Evolutionary conservation across 2,888 invertebrate genomes (phyloP).

Genomic region (Lithophane socia): DNA sequence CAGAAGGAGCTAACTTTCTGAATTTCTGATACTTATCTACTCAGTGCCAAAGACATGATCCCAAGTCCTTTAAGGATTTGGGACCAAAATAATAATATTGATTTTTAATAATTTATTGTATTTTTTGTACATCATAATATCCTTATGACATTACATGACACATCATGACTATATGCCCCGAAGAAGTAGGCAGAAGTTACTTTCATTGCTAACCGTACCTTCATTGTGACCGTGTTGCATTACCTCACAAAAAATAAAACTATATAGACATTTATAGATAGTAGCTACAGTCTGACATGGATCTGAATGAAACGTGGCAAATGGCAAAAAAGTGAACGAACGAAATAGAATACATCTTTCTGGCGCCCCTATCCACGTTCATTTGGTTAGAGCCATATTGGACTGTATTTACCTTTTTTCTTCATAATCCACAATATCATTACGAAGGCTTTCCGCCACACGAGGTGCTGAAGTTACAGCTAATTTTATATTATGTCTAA

Average conservation of each 20-base stretch:
- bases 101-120: background rate
- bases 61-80: background rate
- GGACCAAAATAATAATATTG: background rate
- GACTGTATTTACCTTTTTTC: conserved; percentile 9
- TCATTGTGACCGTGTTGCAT: too few relatives aligned
- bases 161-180: too few relatives aligned
- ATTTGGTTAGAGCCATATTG: background rate
- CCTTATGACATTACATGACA: background rate
- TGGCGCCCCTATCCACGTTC: background rate
- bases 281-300: background rate
- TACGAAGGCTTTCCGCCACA: conserved; percentile 14
- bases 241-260: conserved; percentile 10
- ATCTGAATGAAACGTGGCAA: background rate
- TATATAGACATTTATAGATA: background rate
- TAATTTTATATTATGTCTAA: conserved; percentile 35
- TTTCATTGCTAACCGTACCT: background rate
- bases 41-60: background rate
- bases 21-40: too few relatives aligned
- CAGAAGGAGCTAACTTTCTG: background rate
- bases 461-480: conserved; percentile 5
- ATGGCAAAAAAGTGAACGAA: background rate
- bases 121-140: background rate
- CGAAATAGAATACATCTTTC: background rate
- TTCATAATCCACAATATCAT: conserved; percentile 34
- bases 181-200: background rate